Conservation (phyloP, 2,888 invertebrate species). For the Drosophila anomelani region DNA sequence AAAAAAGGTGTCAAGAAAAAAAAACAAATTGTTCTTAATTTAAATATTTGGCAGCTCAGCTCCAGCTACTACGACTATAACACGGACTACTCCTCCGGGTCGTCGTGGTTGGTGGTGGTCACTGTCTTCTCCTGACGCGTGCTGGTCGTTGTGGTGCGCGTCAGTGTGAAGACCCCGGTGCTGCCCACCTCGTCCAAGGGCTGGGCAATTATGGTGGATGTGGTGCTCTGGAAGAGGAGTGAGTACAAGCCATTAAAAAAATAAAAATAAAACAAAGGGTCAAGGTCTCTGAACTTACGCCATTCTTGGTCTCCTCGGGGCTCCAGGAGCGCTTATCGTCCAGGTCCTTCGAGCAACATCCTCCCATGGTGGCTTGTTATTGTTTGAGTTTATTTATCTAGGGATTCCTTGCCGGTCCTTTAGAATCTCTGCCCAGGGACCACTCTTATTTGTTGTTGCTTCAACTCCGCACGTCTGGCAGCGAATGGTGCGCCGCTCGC, state of each 20-base stretch:
- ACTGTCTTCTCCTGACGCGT: slow-evolving; percentile 36
- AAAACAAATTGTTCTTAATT: neutral
- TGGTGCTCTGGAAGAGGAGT: slow-evolving; percentile 69
- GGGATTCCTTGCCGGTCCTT: neutral
- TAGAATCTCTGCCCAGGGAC: slow-evolving; percentile 11
- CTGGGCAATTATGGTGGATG: slow-evolving; percentile 80
- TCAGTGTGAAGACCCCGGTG: slow-evolving; percentile 75
- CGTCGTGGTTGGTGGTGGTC: slow-evolving; percentile 36
- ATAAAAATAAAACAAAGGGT: neutral
- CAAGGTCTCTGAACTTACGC: slow-evolving; percentile 57
- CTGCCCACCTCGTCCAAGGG: slow-evolving; percentile 69
- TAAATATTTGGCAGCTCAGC: slow-evolving; percentile 5
- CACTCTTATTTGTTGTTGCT: slow-evolving; percentile 51
- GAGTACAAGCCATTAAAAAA: neutral
- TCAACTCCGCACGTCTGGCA: slow-evolving; percentile 63
- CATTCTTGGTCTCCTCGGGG: slow-evolving; percentile 79
- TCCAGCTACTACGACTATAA: neutral
- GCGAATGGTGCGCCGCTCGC: slow-evolving; percentile 66
- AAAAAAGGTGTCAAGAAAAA: slow-evolving; percentile 23
- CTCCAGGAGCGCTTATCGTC: slow-evolving; percentile 82
- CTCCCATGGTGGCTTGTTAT: slow-evolving; percentile 63
- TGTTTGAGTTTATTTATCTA: neutral
- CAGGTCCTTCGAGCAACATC: slow-evolving; percentile 79
- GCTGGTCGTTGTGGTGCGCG: slow-evolving; percentile 53
- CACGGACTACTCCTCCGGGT: slow-evolving; percentile 36